phyloP scores from a whole-genome alignment of 2,888 invertebrate species.

The Thymelicus sylvestris region DNA sequence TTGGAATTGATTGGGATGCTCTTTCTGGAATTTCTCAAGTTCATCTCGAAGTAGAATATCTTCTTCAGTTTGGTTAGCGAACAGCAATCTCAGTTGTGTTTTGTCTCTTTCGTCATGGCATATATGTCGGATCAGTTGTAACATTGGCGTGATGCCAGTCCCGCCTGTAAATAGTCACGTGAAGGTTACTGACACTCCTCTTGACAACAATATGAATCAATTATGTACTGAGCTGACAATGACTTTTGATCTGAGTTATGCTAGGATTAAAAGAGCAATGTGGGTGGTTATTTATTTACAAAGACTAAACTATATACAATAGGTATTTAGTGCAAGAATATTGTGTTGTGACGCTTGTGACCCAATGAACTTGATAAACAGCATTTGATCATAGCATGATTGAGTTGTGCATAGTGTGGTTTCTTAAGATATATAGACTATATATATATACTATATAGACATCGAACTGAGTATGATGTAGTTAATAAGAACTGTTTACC shows the following conservation, averaged over 20 bases:
- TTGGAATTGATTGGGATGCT: slow-evolving; percentile 92
- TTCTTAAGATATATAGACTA: too few species aligned
- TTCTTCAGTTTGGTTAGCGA: slow-evolving; percentile 98
- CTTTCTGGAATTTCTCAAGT: slow-evolving; percentile 90
- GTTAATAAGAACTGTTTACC: too few species aligned
- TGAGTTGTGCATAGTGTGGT: too few species aligned
- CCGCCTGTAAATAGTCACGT: slow-evolving; percentile 84
- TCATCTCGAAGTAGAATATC: slow-evolving; percentile 96
- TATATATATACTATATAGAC: too few species aligned
- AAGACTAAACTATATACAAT: too few species aligned
- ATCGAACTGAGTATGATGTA: too few species aligned
- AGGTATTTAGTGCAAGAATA: too few species aligned
- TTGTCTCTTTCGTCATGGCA: slow-evolving; percentile 89
- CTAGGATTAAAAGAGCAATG: not conserved
- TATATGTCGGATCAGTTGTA: slow-evolving; percentile 95
- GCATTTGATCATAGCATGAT: too few species aligned
- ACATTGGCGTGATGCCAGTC: slow-evolving; percentile 98
- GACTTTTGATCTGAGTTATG: slow-evolving; percentile 6
- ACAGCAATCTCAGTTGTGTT: slow-evolving; percentile 93
- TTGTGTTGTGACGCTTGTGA: too few species aligned
- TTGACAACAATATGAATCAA: slow-evolving; percentile 23
- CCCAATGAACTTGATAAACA: too few species aligned
- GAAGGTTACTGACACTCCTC: slow-evolving; percentile 27
- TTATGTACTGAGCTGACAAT: slow-evolving; percentile 23
- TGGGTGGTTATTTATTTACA: not conserved